phyloP scores from a whole-genome alignment of 2,797 vertebrate genomes.

The Gambusia yucatana region DNA sequence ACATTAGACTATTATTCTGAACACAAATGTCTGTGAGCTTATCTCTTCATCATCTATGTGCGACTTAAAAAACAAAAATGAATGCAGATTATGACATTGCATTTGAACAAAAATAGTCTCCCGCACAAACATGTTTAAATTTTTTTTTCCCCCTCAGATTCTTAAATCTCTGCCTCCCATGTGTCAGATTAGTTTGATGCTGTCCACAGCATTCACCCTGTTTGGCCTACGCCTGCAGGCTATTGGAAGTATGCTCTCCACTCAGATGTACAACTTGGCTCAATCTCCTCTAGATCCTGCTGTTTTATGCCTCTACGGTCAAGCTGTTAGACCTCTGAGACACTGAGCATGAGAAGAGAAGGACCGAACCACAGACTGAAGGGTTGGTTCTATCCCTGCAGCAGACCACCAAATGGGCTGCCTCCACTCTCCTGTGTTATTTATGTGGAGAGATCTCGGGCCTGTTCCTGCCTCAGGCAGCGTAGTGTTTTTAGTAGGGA shows the following conservation, averaged over 20 bases:
- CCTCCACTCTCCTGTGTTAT: conserved; percentile 74
- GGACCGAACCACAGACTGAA: conserved; percentile 57
- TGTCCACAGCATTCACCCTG: conserved; percentile 48
- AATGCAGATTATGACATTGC: conserved; percentile 3
- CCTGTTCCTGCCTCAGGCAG: conserved; percentile 72
- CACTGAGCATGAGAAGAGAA: conserved; percentile 51
- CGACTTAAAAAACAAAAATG: conserved; percentile 2
- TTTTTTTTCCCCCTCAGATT: conserved; percentile 32
- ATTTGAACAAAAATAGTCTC: conserved; percentile 20
- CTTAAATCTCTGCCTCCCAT: conserved; percentile 54
- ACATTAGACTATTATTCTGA: not conserved
- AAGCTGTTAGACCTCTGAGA: conserved; percentile 68
- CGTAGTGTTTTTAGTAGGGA: conserved; percentile 65
- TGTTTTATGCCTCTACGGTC: conserved; percentile 70
- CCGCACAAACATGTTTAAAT: conserved; percentile 39
- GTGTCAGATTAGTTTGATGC: conserved; percentile 68
- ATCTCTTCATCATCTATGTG: conserved; percentile 18
- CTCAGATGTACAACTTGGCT: conserved; percentile 72
- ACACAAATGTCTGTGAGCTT: not conserved
- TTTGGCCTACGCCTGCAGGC: conserved; percentile 53
- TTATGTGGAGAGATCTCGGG: conserved; percentile 73
- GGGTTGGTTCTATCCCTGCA: conserved; percentile 70
- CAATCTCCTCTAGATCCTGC: conserved; percentile 65
- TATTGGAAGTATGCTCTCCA: conserved; percentile 64
- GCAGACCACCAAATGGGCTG: conserved; percentile 77